Conservation (phyloP, 2,113 vertebrate genomes). For the Oophaga pumilio region DNA sequence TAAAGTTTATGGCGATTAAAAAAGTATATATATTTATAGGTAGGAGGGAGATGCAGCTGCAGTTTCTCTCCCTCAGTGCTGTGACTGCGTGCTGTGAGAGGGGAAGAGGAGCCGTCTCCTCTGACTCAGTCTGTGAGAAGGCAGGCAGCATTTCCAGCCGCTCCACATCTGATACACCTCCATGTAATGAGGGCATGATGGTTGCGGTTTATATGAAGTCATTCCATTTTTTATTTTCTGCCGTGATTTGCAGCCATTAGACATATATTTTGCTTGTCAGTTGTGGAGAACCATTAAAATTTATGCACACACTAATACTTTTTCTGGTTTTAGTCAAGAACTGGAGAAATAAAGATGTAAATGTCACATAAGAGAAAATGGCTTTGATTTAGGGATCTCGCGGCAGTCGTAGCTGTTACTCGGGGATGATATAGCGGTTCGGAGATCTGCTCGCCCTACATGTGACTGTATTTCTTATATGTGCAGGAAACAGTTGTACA, state of each 20-base stretch:
- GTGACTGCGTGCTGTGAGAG: neutral
- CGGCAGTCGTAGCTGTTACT: neutral
- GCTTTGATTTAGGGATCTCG: neutral
- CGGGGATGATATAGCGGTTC: neutral
- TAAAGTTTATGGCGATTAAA: no score
- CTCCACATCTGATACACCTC: neutral
- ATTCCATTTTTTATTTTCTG: neutral
- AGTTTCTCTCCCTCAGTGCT: neutral
- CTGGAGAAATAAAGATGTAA: conserved; percentile 7
- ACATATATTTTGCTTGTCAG: neutral
- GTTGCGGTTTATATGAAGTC: neutral
- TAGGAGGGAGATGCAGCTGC: neutral
- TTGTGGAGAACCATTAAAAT: neutral
- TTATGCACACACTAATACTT: neutral
- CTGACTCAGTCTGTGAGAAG: neutral
- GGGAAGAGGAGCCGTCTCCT: neutral
- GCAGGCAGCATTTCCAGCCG: neutral
- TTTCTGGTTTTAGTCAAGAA: neutral
- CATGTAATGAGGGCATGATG: neutral
- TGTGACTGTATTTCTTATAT: neutral
- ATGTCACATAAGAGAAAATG: conserved; percentile 16
- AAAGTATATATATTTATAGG: neutral
- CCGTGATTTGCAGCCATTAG: neutral
- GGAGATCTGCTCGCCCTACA: neutral
- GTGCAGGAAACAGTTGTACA: neutral